Evolutionary conservation across 1,140 invertebrate species (phyloP).

Genomic region (Nixonia krombeini): DNA sequence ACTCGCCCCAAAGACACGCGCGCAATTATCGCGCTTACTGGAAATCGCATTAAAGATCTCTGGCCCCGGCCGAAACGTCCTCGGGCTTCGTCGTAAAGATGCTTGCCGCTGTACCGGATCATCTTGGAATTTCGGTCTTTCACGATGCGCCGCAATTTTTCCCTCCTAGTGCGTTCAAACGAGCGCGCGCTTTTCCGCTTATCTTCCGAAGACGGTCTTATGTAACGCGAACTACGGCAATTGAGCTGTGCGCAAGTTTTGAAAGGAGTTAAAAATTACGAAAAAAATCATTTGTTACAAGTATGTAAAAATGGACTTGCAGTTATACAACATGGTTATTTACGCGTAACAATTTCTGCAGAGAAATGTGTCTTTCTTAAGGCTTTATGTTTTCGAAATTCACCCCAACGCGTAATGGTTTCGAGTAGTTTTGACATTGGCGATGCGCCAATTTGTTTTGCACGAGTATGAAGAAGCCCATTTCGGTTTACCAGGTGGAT

Average conservation of each 20-base stretch:
- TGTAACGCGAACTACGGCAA: no score
- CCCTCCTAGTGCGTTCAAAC: not conserved
- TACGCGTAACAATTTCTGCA: no score
- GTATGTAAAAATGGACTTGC: no score
- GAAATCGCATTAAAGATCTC: conserved; percentile 43
- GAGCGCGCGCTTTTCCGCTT: not conserved
- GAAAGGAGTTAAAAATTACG: no score
- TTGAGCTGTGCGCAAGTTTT: no score
- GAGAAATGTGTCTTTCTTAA: no score
- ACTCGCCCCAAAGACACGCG: conserved; percentile 46
- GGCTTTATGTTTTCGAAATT: no score
- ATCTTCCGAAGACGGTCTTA: no score
- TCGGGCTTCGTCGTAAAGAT: conserved; percentile 2
- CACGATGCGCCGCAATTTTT: conserved; percentile 3
- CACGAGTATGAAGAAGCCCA: conserved; percentile 11
- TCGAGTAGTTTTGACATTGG: conserved; percentile 12
- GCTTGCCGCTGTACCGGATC: no score
- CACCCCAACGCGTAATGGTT: no score
- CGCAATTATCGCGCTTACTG: conserved; percentile 50
- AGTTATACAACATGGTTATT: no score
- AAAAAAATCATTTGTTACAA: no score
- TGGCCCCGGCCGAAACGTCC: conserved; percentile 34
- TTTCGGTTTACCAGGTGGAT: conserved; percentile 46
- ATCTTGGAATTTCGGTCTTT: conserved; percentile 42
- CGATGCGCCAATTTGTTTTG: conserved; percentile 37